phyloP scores from a whole-genome alignment of 2,797 vertebrate genomes.

The Decapterus maruadsi region DNA sequence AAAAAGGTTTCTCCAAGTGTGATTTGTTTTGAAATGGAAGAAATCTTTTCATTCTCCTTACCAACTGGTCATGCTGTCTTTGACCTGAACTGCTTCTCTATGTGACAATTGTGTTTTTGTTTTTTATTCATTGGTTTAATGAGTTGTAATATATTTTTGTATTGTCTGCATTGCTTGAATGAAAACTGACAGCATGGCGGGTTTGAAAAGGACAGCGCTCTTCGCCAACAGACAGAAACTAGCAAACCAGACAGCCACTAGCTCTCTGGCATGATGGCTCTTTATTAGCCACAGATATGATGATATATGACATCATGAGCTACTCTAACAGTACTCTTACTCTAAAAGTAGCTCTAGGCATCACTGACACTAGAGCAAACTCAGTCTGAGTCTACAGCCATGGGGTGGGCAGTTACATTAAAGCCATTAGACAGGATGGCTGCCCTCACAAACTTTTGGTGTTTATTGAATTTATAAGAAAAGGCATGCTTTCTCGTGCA shows the following conservation, averaged over 20 bases:
- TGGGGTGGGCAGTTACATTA: slow-evolving; percentile 26
- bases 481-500: slow-evolving; percentile 72
- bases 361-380: slow-evolving; percentile 24
- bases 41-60: slow-evolving; percentile 49
- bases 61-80: slow-evolving; percentile 16
- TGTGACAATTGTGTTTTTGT: slow-evolving; percentile 42
- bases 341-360: background rate
- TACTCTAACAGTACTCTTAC: slow-evolving; percentile 5
- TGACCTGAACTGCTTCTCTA: slow-evolving; percentile 38
- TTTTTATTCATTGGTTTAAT: slow-evolving; percentile 36
- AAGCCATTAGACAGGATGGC: slow-evolving; percentile 55
- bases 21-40: slow-evolving; percentile 29
- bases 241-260: background rate
- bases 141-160: slow-evolving; percentile 56
- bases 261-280: slow-evolving; percentile 4
- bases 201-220: slow-evolving; percentile 23
- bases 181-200: slow-evolving; percentile 32
- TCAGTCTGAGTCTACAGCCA: slow-evolving; percentile 41
- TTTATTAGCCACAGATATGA: slow-evolving; percentile 22
- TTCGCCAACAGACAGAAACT: slow-evolving; percentile 1
- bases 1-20: background rate
- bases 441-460: slow-evolving; percentile 48
- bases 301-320: slow-evolving; percentile 12
- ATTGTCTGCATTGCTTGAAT: slow-evolving; percentile 43
- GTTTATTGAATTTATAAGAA: slow-evolving; percentile 66